These are phyloP conservation scores for Lamellibrachia luymesi DNA, from an alignment of 1,140 invertebrate species.

Conservation along the genomic window DNA sequence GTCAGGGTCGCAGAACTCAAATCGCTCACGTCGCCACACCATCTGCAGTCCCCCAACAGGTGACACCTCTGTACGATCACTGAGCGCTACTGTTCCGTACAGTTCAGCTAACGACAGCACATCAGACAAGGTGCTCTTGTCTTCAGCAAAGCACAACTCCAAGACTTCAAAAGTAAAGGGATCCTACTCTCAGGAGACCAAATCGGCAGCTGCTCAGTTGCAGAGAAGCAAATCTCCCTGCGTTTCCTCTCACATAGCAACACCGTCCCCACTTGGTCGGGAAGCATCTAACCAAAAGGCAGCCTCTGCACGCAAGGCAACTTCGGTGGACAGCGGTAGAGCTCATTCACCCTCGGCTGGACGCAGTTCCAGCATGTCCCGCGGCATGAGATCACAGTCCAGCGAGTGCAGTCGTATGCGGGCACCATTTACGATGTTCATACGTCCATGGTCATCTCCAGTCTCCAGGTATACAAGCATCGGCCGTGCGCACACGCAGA, in stretches of 20 bases:
- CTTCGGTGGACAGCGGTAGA: neutral
- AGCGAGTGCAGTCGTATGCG: too few species aligned
- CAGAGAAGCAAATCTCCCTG: neutral
- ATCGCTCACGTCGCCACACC: neutral
- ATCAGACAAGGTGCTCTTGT: neutral
- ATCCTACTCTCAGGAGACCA: too few species aligned
- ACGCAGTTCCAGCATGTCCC: too few species aligned
- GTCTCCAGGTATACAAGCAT: neutral
- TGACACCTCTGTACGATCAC: neutral
- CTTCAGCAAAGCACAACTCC: neutral
- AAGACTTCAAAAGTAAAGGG: too few species aligned
- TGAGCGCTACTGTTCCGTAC: neutral
- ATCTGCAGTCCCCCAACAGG: neutral
- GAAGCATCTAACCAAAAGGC: neutral
- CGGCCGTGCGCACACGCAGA: neutral
- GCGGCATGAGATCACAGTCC: neutral
- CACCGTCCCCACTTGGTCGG: neutral
- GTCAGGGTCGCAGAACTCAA: neutral
- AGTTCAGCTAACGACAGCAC: neutral
- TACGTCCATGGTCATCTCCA: neutral
- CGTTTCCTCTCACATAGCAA: neutral
- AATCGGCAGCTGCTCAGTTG: too few species aligned
- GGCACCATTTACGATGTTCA: neutral
- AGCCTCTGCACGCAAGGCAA: neutral
- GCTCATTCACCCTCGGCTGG: neutral